phyloP scores from a whole-genome alignment of 23 tunicate genomes.

The Corella eumyota region DNA sequence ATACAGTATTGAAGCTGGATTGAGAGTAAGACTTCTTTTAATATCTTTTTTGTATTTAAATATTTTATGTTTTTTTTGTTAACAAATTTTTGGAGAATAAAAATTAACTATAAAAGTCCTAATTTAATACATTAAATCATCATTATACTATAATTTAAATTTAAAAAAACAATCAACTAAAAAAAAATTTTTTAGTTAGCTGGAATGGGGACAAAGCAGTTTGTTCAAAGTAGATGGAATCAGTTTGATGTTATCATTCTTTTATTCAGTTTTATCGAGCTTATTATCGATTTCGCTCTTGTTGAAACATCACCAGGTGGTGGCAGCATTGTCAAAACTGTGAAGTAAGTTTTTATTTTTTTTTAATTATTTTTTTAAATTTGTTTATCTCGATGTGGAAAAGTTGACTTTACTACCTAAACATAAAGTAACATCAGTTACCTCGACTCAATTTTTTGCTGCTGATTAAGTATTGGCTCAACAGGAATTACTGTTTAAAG shows the following conservation, averaged over 20 bases:
- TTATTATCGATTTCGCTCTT: conserved; percentile 43
- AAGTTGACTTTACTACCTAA: too few species aligned
- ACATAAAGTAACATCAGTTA: too few species aligned
- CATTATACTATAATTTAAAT: neutral
- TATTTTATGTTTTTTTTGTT: neutral
- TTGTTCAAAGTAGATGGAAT: conserved; percentile 44
- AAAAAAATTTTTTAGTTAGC: conserved; percentile 10
- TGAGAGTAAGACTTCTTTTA: conserved; percentile 20
- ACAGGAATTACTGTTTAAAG: too few species aligned
- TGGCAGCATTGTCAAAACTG: conserved; percentile 45
- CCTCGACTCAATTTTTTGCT: too few species aligned
- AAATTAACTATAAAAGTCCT: neutral
- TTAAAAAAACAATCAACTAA: neutral
- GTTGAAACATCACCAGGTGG: conserved; percentile 16
- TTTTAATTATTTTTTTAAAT: too few species aligned
- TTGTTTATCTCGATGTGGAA: too few species aligned
- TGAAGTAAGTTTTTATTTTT: conserved; percentile 44
- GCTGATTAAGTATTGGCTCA: too few species aligned
- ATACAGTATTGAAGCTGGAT: conserved; percentile 32
- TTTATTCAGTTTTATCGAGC: conserved; percentile 36
- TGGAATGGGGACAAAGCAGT: conserved; percentile 64
- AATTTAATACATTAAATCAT: neutral
- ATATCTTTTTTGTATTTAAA: neutral
- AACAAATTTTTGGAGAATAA: neutral
- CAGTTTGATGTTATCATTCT: conserved; percentile 74